phyloP scores from a whole-genome alignment of 1,140 invertebrate genomes.

The Drosophila nebulosa region DNA sequence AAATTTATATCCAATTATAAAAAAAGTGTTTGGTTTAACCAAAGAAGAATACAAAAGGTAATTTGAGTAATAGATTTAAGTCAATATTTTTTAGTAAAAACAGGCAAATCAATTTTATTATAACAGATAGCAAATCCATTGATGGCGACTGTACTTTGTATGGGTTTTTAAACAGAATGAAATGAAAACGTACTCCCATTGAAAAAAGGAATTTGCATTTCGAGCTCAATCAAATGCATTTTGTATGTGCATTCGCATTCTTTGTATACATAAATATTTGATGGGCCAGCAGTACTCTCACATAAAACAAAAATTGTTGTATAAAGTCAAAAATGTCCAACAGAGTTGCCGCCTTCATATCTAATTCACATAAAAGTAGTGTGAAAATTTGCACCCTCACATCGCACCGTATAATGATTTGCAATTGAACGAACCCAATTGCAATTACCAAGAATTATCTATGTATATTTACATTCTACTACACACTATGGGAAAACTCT shows the following conservation, averaged over 20 bases:
- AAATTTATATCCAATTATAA: slow-evolving; percentile 33
- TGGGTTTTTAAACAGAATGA: slow-evolving; percentile 51
- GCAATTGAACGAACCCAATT: slow-evolving; percentile 1
- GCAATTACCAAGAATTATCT: not conserved
- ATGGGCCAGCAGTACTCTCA: slow-evolving; percentile 32
- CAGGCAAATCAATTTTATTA: not conserved
- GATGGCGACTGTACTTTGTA: not conserved
- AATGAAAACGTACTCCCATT: slow-evolving; percentile 50
- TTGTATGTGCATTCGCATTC: slow-evolving; percentile 56
- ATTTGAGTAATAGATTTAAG: too few relatives aligned
- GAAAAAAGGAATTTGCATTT: slow-evolving; percentile 64
- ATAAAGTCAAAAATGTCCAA: not conserved
- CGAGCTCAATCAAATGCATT: slow-evolving; percentile 73
- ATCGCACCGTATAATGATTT: not conserved
- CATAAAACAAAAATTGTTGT: slow-evolving; percentile 17
- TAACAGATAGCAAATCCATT: not conserved
- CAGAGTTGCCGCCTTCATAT: slow-evolving; percentile 31
- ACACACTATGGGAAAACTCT: slow-evolving; percentile 43
- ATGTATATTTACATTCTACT: not conserved
- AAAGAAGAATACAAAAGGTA: not conserved
- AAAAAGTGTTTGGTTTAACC: not conserved
- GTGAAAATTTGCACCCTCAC: slow-evolving; percentile 2
- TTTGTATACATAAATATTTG: slow-evolving; percentile 66
- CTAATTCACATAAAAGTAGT: not conserved
- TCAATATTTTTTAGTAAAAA: too few relatives aligned